Base-by-base conservation (phyloP, 2,888 invertebrate species). In the Melipona bicolor region DNA sequence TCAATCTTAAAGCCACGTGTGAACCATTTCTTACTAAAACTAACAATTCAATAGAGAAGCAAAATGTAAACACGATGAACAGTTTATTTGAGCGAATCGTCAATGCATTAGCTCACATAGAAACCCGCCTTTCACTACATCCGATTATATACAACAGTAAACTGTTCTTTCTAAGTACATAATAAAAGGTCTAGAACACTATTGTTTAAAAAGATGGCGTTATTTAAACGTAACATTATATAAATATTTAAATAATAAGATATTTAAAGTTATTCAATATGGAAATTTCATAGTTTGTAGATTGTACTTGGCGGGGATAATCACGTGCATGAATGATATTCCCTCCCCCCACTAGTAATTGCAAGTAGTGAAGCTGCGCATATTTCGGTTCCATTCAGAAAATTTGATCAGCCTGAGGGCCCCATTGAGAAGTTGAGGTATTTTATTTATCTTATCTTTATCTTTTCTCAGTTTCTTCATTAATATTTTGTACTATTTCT, bases 1-100 rank as follows among this genome's bases (percentile, higher is more conserved):
- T 76, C 61, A 43, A 11, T 56, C 62, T 24, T 61, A 61, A 64
- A 79, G 75, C 79, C 83, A 87, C 87, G 85, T 85, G 84, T 74
- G 43, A 43, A 50, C 6, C 24, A 49, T 81, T 68, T 68, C 61
- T 24, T 56, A 24, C 54, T 32, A 17, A 72, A 77, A 52, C 61
- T 62, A 64, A n/a, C 11, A 0, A 49, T 49, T 24, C 3, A 0
- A 50, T 76, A 76, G 76, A 76, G 13, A 13, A 17, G 61, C 70
- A 76, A 61, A 74, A 61, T 24, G 36, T 36, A 62, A 0, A 4
- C 19, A 24, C n/a, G 11, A 0, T 27, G 9, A 2, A 4, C 17
- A 21, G 21, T 54, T 21, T 1, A 5, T n/a, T 19, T 32, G 50
- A n/a, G 49, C 11, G 43, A 17, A 49, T 49, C 27, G 24, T 13